phyloP scores from a whole-genome alignment of 2,888 invertebrate species.

The Brenthis ino region DNA sequence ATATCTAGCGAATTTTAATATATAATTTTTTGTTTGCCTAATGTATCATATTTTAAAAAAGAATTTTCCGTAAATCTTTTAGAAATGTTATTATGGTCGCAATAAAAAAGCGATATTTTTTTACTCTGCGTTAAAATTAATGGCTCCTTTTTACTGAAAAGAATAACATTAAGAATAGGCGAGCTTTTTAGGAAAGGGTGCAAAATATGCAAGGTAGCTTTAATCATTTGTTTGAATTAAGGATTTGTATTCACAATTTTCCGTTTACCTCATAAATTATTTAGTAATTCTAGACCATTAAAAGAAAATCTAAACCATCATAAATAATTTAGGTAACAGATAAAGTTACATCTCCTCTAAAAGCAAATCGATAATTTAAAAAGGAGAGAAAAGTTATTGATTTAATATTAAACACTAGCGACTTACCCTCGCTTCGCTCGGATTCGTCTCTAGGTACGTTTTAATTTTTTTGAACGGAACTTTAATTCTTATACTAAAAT shows the following conservation, averaged over 20 bases:
- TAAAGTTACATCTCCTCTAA: too few species aligned
- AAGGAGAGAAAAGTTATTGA: too few species aligned
- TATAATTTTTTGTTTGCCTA: too few species aligned
- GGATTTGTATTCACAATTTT: slow-evolving; percentile 32
- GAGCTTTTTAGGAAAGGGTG: slow-evolving; percentile 43
- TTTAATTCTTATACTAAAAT: too few species aligned
- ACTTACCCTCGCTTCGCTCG: too few species aligned
- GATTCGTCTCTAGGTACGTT: too few species aligned
- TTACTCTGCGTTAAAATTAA: slow-evolving; percentile 64
- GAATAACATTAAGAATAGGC: slow-evolving; percentile 50
- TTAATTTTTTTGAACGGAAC: too few species aligned
- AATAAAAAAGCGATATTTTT: slow-evolving; percentile 62
- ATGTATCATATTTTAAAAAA: slow-evolving; percentile 54
- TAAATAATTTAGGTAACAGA: neutral
- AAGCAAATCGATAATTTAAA: too few species aligned
- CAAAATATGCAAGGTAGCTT: slow-evolving; percentile 60
- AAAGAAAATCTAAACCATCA: neutral
- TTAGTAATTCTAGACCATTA: neutral
- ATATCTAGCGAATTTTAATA: slow-evolving; percentile 37
- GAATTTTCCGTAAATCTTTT: slow-evolving; percentile 53
- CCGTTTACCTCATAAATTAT: slow-evolving; percentile 23
- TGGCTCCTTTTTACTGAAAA: slow-evolving; percentile 60
- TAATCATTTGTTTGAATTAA: slow-evolving; percentile 56
- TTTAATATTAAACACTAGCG: too few species aligned
- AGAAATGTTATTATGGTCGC: slow-evolving; percentile 53